phyloP scores from a whole-genome alignment of 2,797 vertebrate species.

The Neopelma chrysocephalum region DNA sequence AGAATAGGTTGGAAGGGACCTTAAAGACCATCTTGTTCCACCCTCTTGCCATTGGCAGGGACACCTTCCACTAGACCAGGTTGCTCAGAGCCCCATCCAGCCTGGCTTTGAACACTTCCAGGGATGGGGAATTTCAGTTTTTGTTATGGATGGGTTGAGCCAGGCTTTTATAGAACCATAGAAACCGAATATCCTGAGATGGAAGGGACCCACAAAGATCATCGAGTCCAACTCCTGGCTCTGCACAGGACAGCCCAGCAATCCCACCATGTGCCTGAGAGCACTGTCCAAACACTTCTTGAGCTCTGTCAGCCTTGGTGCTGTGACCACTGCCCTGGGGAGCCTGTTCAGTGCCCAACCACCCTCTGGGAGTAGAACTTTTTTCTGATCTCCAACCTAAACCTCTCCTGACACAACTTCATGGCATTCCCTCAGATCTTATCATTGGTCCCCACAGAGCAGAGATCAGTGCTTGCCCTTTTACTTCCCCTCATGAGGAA shows the following conservation, averaged over 20 bases:
- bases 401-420: neutral
- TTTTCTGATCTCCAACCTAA: rapidly evolving
- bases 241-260: neutral
- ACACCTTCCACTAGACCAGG: neutral
- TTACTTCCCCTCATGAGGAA: neutral
- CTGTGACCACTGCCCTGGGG: neutral
- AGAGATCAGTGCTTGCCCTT: neutral
- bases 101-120: neutral
- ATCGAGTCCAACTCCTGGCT: rapidly evolving
- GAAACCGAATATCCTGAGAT: neutral
- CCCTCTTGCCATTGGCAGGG: neutral
- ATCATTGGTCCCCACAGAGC: no score
- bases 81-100: neutral
- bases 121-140: neutral
- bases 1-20: neutral
- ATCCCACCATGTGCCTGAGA: rapidly evolving
- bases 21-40: neutral
- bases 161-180: neutral
- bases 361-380: neutral
- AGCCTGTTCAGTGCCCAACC: neutral
- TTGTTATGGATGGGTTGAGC: neutral
- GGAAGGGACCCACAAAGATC: neutral
- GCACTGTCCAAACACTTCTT: rapidly evolving
- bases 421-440: neutral
- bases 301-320: neutral